Evolutionary conservation across 1,140 invertebrate genomes (phyloP), one percentile per base, ranked within the genome.

Genomic region (Lucilia sericata): DNA sequence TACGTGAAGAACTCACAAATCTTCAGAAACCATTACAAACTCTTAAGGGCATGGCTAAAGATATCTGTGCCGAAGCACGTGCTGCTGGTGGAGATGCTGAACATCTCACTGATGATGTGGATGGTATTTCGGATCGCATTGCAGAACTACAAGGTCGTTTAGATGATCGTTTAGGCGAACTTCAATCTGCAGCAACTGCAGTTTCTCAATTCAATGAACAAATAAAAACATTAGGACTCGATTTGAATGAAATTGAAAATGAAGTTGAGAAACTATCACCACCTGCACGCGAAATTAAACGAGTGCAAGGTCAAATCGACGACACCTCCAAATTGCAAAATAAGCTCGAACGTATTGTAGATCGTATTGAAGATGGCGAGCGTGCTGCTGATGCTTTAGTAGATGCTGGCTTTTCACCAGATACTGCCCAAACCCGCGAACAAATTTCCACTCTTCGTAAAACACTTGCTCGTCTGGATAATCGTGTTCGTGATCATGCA

Each of bases 201-300:
- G 95, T 97, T 49, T 94, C 96, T 19, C 96, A 96, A 86, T 98
- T 98, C 91, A 96, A 96, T 87, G 96, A 97, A 75, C 95, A 96
- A 91, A 94, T 97, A 1, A 98, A 97, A 90, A 92, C 88, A 10
- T 92, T 98, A 2, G 94, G 93, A 55, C 93, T 94, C 84, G 95
- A 98, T 90, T 90, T 99, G 0, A 93, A 94, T 7, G 93, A 94
- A 65, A 89, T 99, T 17, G 98, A 99, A 89, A 94, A 95, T 60
- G 96, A 98, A 88, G 91, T 99, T 10, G 96, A 98, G 87, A 91
- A 92, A 4, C 96, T 98, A 93, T 95, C 95, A 87, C 95, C 97
- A 1, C 94, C 97, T 0, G 97, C 94, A 8, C 93, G 98, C 25
- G 97, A 99, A 88, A 93, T 98, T 25, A 96, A 96, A 88, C 95